A percentile compares a stretch with the other conserved stretches of the same genome.
These are phyloP conservation scores for Drosophila sturtevanti DNA, from an alignment of 1,140 invertebrate genomes.

Conservation along the genomic window DNA sequence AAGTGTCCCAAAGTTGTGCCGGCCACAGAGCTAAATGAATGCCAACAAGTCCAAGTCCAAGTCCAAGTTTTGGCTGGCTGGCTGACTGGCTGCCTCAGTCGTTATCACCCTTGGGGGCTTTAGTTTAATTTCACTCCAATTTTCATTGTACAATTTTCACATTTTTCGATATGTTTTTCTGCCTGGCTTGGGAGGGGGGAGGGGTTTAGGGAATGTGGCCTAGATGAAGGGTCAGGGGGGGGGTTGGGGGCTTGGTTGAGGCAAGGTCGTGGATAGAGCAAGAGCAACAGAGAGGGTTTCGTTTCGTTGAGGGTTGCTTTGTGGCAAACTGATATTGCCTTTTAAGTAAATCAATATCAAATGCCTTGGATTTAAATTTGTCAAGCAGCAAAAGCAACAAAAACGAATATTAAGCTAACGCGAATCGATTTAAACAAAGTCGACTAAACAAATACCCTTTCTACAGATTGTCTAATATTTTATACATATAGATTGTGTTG, in stretches of 20 bases:
- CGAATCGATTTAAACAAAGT: background rate
- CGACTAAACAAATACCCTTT: background rate
- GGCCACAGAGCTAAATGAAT: constrained; percentile 70
- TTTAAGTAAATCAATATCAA: constrained; percentile 79
- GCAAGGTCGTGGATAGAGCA: background rate
- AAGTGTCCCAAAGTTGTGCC: constrained; percentile 75
- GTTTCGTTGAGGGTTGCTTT: constrained; percentile 35
- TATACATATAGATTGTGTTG: too few species aligned
- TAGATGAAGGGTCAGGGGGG: background rate
- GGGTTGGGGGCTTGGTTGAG: background rate
- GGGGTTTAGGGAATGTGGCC: background rate
- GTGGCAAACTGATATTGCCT: constrained; percentile 75
- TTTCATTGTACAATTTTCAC: constrained; percentile 79
- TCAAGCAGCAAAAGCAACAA: constrained; percentile 41
- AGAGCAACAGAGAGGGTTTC: constrained; percentile 28
- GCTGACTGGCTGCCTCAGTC: constrained; percentile 40
- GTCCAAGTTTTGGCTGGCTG: constrained; percentile 33
- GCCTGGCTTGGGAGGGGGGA: constrained; percentile 3
- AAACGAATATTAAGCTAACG: background rate
- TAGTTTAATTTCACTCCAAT: constrained; percentile 79
- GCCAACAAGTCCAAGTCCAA: constrained; percentile 69
- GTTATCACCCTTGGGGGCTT: constrained; percentile 73
- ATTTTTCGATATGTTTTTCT: constrained; percentile 71
- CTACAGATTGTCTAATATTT: background rate
- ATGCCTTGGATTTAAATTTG: constrained; percentile 76